Evolutionary conservation across 2,113 vertebrate species (phyloP).

Genomic region (Elephas maximus): DNA sequence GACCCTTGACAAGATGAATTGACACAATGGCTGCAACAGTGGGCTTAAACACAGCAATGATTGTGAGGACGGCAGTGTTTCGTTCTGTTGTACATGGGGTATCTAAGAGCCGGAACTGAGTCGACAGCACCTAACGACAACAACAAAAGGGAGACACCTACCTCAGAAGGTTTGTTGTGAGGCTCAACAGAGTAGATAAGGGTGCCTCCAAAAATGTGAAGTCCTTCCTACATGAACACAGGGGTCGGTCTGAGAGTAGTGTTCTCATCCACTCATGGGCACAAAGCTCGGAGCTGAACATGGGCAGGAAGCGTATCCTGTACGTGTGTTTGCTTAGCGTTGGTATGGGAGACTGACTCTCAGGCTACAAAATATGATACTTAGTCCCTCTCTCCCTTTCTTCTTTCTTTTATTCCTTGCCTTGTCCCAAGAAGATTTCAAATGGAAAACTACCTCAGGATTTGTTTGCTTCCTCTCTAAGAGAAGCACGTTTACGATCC

Average conservation of each 20-base stretch:
- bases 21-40: too few relatives aligned
- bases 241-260: rapidly evolving
- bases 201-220: background rate
- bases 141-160: background rate
- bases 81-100: too few relatives aligned
- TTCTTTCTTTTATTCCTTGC: slow-evolving; percentile 20
- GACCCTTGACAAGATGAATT: too few relatives aligned
- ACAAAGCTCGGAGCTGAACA: background rate
- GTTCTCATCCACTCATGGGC: background rate
- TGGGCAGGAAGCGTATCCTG: background rate
- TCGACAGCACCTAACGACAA: too few relatives aligned
- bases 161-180: background rate
- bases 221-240: background rate
- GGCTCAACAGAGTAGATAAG: background rate
- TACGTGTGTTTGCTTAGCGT: background rate
- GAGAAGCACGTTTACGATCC: background rate
- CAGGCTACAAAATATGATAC: background rate
- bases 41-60: too few relatives aligned
- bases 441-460: background rate
- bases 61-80: too few relatives aligned
- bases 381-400: background rate
- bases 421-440: background rate
- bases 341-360: background rate
- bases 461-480: background rate
- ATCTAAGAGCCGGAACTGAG: too few relatives aligned